Base-by-base conservation (phyloP, 2,797 vertebrate genomes). In the Xenentodon cancila region DNA sequence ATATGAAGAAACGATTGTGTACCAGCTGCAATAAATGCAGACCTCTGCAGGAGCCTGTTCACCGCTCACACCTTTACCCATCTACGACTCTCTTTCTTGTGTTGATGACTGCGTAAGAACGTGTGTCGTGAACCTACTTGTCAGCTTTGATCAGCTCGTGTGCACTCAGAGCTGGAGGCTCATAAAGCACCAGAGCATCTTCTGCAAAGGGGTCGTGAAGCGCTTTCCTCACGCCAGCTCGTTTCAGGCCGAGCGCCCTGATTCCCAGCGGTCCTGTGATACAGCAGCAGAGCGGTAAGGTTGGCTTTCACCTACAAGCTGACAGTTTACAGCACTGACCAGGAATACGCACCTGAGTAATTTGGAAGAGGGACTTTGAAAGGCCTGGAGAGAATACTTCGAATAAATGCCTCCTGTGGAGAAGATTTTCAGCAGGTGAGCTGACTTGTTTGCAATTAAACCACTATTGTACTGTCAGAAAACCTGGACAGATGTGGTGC, bases 361-460 rank as follows among this genome's bases (percentile, higher is more conserved):
- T 99, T 98, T 77, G 89, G 94, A 89, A 99, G 98, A 2, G 98
- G 98, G 49, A 99, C 87, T 90, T 96, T 98, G 84, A 99, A 99
- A 12, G 98, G 98, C 79, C 95, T 97, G 68, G 97, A 96, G 81
- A 99, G 95, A 90, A 99, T 98, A 68, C 94, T 96, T 75, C 94
- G 93, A 75, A 99, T 99, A 84, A 98, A 98, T 1, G 93, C 95
- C 84, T 99, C 98, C 97, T 99, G 79, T n/a, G 32, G 73, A 75
- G 87, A 88, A 49, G 32, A 81, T 42, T 79, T 79, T n/a, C 71
- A 79, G 46, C 18, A 75, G 0, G 15, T 42, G 0, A 58, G 9
- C 3, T 17, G 2, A 0, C 1, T 4, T 43, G 32, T 11, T 42
- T n/a, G 60, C 9, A 49, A 19, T 43, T 5, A n/a, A 17, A 37